Base-by-base conservation (phyloP, 1,140 invertebrate genomes). In the Aphaenogaster ashmeadi region DNA sequence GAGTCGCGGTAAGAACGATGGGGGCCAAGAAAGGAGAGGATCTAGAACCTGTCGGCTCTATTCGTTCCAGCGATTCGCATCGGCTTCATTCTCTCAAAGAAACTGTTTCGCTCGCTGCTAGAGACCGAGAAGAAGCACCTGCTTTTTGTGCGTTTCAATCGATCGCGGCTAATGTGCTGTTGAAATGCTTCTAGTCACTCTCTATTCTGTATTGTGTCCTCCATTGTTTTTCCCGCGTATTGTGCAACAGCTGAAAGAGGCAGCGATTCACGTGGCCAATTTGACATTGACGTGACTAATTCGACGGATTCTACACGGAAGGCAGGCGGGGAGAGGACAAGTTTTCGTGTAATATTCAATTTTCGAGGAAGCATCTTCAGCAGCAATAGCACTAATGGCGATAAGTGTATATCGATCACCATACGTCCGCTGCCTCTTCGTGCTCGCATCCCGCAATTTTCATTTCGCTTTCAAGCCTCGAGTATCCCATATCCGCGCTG, bases 21-120 rank as follows among this genome's bases (percentile, higher is more conserved):
- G 36, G 33, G 36, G 41, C 36, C 72, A 69, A 79, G 87, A 86
- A 83, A 78, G 71, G 18, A 62, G 72, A 78, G 83, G 50, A 86
- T 86, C 83, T 77, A 86, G 83, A 87, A 88, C 72, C 87, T 77
- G 87, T 67, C 64, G 81, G 81, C 69, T 78, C 52, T 85, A 78
- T 86, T 88, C 60, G 69, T 86, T 69, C 60, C 64, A 47, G 64
- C 41, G 84, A 88, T 87, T 78, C 84, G 66, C 77, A 86, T 62
- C 75, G 83, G 84, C 58, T 80, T 80, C 27, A 66, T 75, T 67
- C 85, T 38, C 74, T 64, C 54, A 78, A 86, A 86, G 87, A 88
- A 86, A 88, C 52, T 67, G 62, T 78, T 67, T 88, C 36, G 72
- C 81, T 86, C 47, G 60, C 38, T 79, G 54, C 41, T 60, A 75